Evolutionary conservation across 1,140 invertebrate genomes (phyloP).

Genomic region (Trachymyrmex cornetzi): DNA sequence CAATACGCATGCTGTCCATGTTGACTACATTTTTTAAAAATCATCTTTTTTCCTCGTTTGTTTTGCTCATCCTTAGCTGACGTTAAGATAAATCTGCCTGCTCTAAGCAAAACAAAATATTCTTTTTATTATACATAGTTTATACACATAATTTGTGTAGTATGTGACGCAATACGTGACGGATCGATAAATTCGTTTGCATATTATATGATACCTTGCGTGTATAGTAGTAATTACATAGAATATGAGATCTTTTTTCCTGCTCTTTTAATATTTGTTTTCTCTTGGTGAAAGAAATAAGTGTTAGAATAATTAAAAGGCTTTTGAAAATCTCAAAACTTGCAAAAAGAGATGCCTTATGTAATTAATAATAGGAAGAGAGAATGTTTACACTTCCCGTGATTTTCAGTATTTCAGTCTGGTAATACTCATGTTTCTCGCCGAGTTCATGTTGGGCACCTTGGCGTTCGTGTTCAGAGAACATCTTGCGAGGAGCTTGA

Average conservation of each 20-base stretch:
- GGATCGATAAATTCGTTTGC: conserved; percentile 10
- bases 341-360: background rate
- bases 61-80: conserved; percentile 2
- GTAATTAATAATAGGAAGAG: background rate
- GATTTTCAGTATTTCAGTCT: conserved; percentile 92
- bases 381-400: background rate
- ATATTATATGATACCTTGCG: background rate
- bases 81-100: background rate
- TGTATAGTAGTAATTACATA: conserved; percentile 7
- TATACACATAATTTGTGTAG: background rate
- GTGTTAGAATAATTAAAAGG: background rate
- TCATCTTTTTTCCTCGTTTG: background rate
- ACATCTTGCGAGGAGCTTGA: conserved; percentile 89
- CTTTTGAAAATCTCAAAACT: background rate
- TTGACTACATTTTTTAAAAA: background rate
- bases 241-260: background rate
- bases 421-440: conserved; percentile 93
- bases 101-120: conserved; percentile 1
- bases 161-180: background rate
- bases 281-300: background rate
- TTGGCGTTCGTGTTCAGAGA: conserved; percentile 93
- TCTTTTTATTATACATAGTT: background rate
- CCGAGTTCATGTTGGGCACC: conserved; percentile 92
- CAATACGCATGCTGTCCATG: background rate
- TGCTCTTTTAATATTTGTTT: background rate